Base-by-base conservation (phyloP, 2,888 invertebrate genomes). In the Leucozona laternaria region DNA sequence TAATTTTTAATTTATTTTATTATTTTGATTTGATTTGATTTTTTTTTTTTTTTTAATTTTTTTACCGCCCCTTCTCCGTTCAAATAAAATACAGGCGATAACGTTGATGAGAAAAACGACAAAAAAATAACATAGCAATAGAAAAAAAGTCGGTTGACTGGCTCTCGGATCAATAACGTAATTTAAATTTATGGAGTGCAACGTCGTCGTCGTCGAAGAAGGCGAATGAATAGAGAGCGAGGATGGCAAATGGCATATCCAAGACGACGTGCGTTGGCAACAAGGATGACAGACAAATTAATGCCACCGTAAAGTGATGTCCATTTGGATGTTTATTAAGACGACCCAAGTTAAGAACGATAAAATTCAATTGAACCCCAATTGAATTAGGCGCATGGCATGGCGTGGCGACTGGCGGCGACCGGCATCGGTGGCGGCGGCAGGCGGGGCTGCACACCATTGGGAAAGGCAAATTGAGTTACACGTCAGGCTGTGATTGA, bases 1-100 rank as follows among this genome's bases (percentile, higher is more conserved):
- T 81, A 81, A 86, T 86, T 86, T 86, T 86, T 86, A 86, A 86
- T 86, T 86, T 85, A 85, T 80, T 85, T 85, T 78, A 80, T 85
- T 80, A 72, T 76, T 85, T 84, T 71, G 71, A 71, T 71, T 71
- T 71, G 68, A 68, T 68, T 68, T 66, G 50, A 66, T 50, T 66
- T 50, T 66, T 66, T 48, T 34, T 10, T 2, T 66, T 66, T 64
- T 55, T 34, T 22, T 25, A 45, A 20, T 75, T 48, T 73, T 48
- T 75, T 57, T 40, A 17, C 10, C 45, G 43, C 53, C 68, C 68
- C 15, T 4, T 31, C 15, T 48, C 34, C 79, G 28, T 75, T 25
- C 37, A 75, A 73, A 85, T 73, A 68, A 50, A 64, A 81, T 55
- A 77, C 60, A n/a, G 70, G 45, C 37, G 76, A 57, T 45, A 55